phyloP scores from a whole-genome alignment of 37 sponge, comb jelly and placozoan species.

The Cliona cf. orientalis region DNA sequence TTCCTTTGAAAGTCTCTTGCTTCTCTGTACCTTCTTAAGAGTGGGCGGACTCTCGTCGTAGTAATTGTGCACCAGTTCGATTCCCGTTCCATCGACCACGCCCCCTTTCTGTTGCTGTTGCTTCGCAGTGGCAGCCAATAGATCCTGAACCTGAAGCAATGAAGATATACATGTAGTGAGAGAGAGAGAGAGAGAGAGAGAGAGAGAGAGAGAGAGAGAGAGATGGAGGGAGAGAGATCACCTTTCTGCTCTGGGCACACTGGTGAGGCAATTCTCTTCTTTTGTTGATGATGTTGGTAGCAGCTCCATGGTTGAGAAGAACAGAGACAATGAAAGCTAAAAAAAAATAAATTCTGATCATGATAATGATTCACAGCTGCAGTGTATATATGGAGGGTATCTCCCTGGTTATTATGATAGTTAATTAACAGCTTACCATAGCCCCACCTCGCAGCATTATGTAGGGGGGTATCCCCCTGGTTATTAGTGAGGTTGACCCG shows the following conservation, averaged over 20 bases:
- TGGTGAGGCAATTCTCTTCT: constrained; percentile 65
- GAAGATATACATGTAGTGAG: neutral
- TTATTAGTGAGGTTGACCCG: constrained; percentile 65
- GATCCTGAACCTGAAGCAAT: constrained; percentile 17
- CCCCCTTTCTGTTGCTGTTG: constrained; percentile 5
- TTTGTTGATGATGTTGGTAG: constrained; percentile 48
- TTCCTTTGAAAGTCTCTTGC: constrained; percentile 14
- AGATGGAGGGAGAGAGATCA: constrained; percentile 12
- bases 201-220: constrained; percentile 11
- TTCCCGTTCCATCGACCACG: neutral
- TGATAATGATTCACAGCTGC: neutral
- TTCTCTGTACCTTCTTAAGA: neutral
- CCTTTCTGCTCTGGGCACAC: constrained; percentile 74
- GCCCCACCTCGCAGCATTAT: constrained; percentile 92
- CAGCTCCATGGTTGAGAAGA: constrained; percentile 74
- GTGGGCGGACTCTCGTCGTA: neutral
- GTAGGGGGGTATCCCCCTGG: constrained; percentile 87
- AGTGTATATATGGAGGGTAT: neutral
- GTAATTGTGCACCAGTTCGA: neutral
- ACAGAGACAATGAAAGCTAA: constrained; percentile 72
- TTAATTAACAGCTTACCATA: constrained; percentile 60
- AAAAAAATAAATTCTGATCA: neutral
- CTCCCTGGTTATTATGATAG: neutral
- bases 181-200: neutral
- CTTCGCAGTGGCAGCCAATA: neutral